Evolutionary conservation across 2,888 invertebrate genomes (phyloP), one percentile per base, ranked within the genome.

Genomic region (Ophioninae sp.): DNA sequence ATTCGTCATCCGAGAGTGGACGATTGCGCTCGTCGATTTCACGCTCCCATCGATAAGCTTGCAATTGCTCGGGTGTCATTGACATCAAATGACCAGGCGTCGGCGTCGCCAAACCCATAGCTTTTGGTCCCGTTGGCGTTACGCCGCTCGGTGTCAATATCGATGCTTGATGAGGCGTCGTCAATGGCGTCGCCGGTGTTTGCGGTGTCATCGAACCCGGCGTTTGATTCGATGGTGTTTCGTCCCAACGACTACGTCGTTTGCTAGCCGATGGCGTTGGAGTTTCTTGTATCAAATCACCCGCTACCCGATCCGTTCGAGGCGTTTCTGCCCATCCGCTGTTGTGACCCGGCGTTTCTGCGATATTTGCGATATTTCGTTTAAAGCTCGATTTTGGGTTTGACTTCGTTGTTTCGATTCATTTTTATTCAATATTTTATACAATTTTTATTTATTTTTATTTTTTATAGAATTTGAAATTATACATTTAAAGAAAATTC

Each of bases 301-400:
- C 96, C 0, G 95, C 95, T 5, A 96, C 96, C 78, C 99, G 95
- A 92, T 99, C 99, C 0, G 99, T 98, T 84, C 98, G 96, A 0
- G 99, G 99, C 0, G 99, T 99, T 93, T 99, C 99, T 20, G 99
- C 99, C 99, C 99, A 99, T 0, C 99, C 99, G 91, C 98, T 98
- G 86, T 95, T 96, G 93, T 99, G 98, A 0, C 98, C 99, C 0
- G 99, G 99, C 0, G 99, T 99, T 94, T 99, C 99, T 84, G 67
- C 58, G 37, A 74, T 51, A 30, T 23, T 51, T 6, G 0, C 0
- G 5, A 51, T 6, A n/a, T 2, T 72, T 10, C 8, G 37, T 10
- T 23, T 51, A 13, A 10, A 17, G 6, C 13, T 51, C 13, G 13
- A 51, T 17, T 51, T 51, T 51, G 13, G 13, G 51, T 1, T 13